These are phyloP conservation scores for Sceloporus tristichus DNA, from an alignment of 2,113 vertebrate species.

Conservation along the genomic window DNA sequence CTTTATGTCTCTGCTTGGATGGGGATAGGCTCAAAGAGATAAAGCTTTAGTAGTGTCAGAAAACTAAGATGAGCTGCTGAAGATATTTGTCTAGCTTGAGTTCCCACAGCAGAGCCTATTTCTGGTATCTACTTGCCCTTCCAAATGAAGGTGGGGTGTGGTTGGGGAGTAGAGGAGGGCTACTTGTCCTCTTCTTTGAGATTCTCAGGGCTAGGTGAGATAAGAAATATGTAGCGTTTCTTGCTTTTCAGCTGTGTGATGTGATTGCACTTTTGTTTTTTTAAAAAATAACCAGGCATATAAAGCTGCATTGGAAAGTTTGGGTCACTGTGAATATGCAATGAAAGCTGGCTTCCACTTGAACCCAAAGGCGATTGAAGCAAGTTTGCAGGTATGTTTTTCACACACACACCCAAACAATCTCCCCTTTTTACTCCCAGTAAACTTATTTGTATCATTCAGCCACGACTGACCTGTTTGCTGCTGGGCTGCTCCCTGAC, in stretches of 20 bases:
- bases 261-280: conserved; percentile 17
- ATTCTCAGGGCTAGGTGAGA: background rate
- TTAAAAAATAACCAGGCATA: conserved; percentile 84
- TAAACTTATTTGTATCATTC: too few relatives aligned
- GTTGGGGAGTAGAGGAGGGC: background rate
- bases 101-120: background rate
- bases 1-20: background rate
- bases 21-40: background rate
- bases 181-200: background rate
- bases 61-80: background rate
- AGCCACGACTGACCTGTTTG: background rate
- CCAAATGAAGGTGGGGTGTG: background rate
- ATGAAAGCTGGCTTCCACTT: conserved; percentile 97
- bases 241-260: conserved; percentile 21
- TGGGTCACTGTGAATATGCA: conserved; percentile 97
- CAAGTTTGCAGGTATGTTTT: conserved; percentile 88
- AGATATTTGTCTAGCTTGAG: background rate
- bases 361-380: conserved; percentile 95
- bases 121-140: too few relatives aligned
- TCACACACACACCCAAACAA: too few relatives aligned
- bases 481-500: background rate
- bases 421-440: too few relatives aligned
- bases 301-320: conserved; percentile 92
- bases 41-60: too few relatives aligned
- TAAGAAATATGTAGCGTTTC: background rate